Percentiles rank a stretch among this genome's conserved stretches.
phyloP scores from a whole-genome alignment of 1,140 invertebrate genomes.

The Procambarus clarkii region DNA sequence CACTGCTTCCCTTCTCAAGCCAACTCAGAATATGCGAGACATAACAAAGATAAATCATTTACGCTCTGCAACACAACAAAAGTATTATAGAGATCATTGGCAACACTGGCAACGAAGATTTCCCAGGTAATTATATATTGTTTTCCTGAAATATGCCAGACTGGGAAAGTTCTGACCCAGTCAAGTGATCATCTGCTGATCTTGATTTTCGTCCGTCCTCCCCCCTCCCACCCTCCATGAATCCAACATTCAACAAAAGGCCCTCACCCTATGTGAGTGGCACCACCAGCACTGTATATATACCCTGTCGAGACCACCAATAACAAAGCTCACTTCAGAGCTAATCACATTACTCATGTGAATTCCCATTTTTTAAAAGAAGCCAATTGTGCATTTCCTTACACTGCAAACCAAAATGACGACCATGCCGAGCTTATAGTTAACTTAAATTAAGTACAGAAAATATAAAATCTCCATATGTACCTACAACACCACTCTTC shows the following conservation, averaged over 20 bases:
- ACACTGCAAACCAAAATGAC: slow-evolving; percentile 61
- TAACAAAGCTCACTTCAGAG: slow-evolving; percentile 24
- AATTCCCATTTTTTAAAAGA: slow-evolving; percentile 18
- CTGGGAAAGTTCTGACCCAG: background rate
- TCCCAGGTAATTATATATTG: slow-evolving; percentile 7
- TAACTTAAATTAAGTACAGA: slow-evolving; percentile 70
- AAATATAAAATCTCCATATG: slow-evolving; percentile 66
- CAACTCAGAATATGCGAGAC: slow-evolving; percentile 52
- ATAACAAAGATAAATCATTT: slow-evolving; percentile 62
- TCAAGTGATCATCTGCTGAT: background rate
- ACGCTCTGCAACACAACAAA: slow-evolving; percentile 63
- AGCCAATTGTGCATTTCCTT: slow-evolving; percentile 54
- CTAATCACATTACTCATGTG: slow-evolving; percentile 6
- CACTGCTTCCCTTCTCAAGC: background rate
- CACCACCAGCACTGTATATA: background rate
- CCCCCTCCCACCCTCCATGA: too few species aligned
- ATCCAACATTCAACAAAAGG: background rate
- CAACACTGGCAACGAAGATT: slow-evolving; percentile 49
- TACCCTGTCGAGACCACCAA: slow-evolving; percentile 60
- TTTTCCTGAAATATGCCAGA: slow-evolving; percentile 17
- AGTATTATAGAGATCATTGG: slow-evolving; percentile 63
- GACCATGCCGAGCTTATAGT: slow-evolving; percentile 55
- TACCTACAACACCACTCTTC: slow-evolving; percentile 41
- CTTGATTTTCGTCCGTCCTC: background rate
- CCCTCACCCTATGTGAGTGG: background rate